phyloP scores from a whole-genome alignment of 2,888 invertebrate genomes.

The Mythimna impura region DNA sequence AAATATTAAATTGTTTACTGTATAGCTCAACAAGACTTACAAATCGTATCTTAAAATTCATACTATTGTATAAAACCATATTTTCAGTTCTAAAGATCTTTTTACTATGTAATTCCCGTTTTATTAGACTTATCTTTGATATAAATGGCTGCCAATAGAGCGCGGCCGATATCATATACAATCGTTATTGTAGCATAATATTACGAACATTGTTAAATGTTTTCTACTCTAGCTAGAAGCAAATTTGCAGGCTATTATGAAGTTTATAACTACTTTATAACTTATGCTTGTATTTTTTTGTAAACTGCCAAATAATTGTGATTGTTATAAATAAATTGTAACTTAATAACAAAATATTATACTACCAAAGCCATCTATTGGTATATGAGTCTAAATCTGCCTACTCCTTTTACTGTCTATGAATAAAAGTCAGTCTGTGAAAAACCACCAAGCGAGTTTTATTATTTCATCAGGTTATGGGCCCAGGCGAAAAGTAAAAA shows the following conservation, averaged over 20 bases:
- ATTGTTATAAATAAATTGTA: too few relatives aligned
- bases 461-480: too few relatives aligned
- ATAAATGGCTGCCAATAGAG: conserved; percentile 60
- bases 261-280: conserved; percentile 53
- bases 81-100: conserved; percentile 50
- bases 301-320: conserved; percentile 20
- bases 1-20: conserved; percentile 21
- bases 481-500: too few relatives aligned
- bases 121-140: conserved; percentile 57
- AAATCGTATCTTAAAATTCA: conserved; percentile 26
- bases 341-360: too few relatives aligned
- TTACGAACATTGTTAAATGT: conserved; percentile 76
- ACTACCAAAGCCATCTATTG: too few relatives aligned
- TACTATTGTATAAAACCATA: conserved; percentile 40
- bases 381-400: too few relatives aligned
- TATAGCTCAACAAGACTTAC: conserved; percentile 48
- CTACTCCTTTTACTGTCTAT: too few relatives aligned
- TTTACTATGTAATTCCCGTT: conserved; percentile 51
- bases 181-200: conserved; percentile 71
- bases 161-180: conserved; percentile 63
- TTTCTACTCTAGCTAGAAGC: conserved; percentile 76
- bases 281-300: conserved; percentile 36
- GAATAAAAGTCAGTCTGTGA: too few relatives aligned
- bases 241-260: conserved; percentile 54
- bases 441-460: too few relatives aligned